Evolutionary conservation across 2,888 invertebrate genomes (phyloP).

Genomic region (Cerastis leucographa): DNA sequence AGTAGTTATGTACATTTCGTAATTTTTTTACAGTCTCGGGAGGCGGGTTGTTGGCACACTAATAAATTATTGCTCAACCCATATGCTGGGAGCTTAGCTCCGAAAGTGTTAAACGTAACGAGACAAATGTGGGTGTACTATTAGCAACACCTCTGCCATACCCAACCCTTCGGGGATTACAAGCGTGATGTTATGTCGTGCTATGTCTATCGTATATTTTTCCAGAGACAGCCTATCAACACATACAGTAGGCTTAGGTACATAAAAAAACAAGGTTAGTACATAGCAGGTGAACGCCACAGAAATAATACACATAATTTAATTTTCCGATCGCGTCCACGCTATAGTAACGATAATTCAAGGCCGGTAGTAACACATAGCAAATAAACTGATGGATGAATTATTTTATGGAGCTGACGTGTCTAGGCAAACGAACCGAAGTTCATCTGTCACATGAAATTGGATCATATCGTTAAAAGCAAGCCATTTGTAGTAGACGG

Average conservation of each 20-base stretch:
- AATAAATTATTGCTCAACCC: too few species aligned
- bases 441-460: conserved; percentile 41
- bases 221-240: conserved; percentile 25
- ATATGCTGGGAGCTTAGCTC: too few species aligned
- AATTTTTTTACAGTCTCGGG: too few species aligned
- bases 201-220: not conserved
- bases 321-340: conserved; percentile 49
- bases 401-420: conserved; percentile 54
- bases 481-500: not conserved
- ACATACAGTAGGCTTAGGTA: conserved; percentile 18
- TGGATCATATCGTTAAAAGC: conserved; percentile 21
- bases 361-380: conserved; percentile 41
- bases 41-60: too few species aligned
- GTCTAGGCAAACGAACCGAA: conserved; percentile 52
- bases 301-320: conserved; percentile 37
- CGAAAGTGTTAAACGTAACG: too few species aligned
- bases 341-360: conserved; percentile 50
- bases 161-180: too few species aligned
- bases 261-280: conserved; percentile 43
- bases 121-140: too few species aligned
- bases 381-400: conserved; percentile 48
- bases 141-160: too few species aligned
- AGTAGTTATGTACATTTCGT: too few species aligned
- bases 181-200: too few species aligned
- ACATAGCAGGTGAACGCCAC: conserved; percentile 10